A percentile compares a stretch with the other conserved stretches of the same genome.
phyloP scores from a whole-genome alignment of 2,113 vertebrate species.

The Cettia cetti region DNA sequence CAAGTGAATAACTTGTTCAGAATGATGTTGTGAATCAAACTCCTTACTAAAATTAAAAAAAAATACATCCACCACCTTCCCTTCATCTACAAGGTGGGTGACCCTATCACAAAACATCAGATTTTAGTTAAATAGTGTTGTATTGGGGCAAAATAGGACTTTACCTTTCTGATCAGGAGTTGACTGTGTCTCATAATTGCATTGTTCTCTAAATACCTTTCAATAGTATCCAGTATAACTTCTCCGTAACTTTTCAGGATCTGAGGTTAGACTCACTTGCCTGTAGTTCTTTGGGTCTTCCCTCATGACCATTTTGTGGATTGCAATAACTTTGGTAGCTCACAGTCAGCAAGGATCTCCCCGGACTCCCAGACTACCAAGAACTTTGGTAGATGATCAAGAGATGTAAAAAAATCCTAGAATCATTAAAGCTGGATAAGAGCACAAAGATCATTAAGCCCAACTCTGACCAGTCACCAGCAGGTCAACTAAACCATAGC shows the following conservation, averaged over 20 bases:
- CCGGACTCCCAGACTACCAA: not conserved
- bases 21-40: not conserved
- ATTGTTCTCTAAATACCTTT: not conserved
- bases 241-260: not conserved
- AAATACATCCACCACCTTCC: not conserved
- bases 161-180: not conserved
- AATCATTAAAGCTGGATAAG: not conserved
- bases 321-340: not conserved
- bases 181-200: not conserved
- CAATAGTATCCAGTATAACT: not conserved
- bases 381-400: not conserved
- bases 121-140: not conserved
- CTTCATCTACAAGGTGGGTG: not conserved
- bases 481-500: not conserved
- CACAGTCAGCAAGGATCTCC: not conserved
- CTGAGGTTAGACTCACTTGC: not conserved
- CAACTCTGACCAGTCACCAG: not conserved
- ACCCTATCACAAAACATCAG: not conserved
- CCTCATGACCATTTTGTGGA: not conserved
- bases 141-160: too few relatives aligned
- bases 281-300: not conserved
- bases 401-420: not conserved
- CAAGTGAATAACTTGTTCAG: not conserved
- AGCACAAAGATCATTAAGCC: not conserved
- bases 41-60: not conserved